Conservation (phyloP, 1,140 invertebrate species). For the Hydropsyche tenuis region DNA sequence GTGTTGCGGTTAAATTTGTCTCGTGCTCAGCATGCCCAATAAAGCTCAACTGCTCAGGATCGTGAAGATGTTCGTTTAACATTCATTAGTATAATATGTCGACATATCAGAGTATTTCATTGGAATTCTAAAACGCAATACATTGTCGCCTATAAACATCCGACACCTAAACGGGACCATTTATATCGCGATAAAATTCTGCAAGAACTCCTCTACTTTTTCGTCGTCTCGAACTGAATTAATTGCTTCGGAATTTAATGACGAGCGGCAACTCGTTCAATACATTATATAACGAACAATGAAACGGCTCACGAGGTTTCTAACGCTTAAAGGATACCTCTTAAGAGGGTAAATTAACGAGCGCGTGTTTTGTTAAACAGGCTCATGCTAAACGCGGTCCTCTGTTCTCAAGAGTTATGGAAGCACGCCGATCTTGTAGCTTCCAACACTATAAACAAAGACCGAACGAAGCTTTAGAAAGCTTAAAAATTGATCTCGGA, state of each 20-base stretch:
- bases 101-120: too few relatives aligned
- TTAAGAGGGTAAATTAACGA: slow-evolving; percentile 40
- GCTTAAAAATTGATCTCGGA: neutral
- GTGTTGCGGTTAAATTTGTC: slow-evolving; percentile 29
- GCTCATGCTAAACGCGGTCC: slow-evolving; percentile 12
- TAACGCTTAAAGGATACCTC: too few relatives aligned
- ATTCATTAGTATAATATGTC: neutral
- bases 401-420: slow-evolving; percentile 34
- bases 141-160: too few relatives aligned
- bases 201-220: too few relatives aligned
- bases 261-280: too few relatives aligned
- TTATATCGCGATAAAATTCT: too few relatives aligned
- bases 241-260: too few relatives aligned
- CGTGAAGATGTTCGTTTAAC: neutral
- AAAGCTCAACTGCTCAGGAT: neutral
- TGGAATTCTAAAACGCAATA: too few relatives aligned
- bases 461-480: neutral
- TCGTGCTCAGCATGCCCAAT: slow-evolving; percentile 26
- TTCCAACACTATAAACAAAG: slow-evolving; percentile 29
- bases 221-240: too few relatives aligned
- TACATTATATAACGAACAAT: too few relatives aligned
- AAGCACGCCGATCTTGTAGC: slow-evolving; percentile 37
- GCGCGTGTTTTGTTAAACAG: slow-evolving; percentile 41
- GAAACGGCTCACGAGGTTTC: too few relatives aligned
- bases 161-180: too few relatives aligned